Conservation (phyloP, 2,888 invertebrate genomes). For the Aspidiotus destructor region DNA sequence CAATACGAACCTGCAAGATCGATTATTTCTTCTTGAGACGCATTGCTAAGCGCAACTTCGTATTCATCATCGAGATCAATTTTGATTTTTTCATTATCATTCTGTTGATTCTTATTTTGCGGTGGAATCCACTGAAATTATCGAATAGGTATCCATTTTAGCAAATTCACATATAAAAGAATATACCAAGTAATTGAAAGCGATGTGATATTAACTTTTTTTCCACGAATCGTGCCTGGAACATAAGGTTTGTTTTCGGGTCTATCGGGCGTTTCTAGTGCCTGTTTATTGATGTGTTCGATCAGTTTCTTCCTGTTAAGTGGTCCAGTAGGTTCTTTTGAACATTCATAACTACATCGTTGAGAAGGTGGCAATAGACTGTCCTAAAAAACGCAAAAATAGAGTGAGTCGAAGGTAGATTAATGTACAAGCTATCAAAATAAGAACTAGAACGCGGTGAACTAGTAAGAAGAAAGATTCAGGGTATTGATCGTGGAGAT, state of each 20-base stretch:
- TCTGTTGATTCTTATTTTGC: constrained; percentile 56
- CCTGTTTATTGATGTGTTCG: constrained; percentile 94
- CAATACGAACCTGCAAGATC: constrained; percentile 72
- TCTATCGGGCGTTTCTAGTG: constrained; percentile 94
- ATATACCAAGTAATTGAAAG: not conserved
- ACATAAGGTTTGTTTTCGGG: constrained; percentile 92
- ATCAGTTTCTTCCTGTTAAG: constrained; percentile 88
- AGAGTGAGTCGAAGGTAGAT: not conserved
- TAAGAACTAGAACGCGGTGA: no score
- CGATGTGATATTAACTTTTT: constrained; percentile 54
- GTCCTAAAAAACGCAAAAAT: constrained; percentile 55
- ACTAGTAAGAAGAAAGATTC: no score
- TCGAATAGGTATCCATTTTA: not conserved
- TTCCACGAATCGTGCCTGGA: constrained; percentile 81
- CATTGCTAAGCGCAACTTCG: constrained; percentile 75
- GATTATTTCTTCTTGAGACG: constrained; percentile 93
- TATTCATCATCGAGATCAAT: constrained; percentile 91
- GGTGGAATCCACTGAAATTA: constrained; percentile 63
- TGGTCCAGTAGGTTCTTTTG: constrained; percentile 90
- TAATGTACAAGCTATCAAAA: no score
- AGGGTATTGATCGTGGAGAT: not conserved
- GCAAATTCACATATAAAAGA: not conserved
- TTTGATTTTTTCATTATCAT: constrained; percentile 82
- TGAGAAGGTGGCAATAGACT: constrained; percentile 91
- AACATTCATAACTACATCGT: constrained; percentile 91